Evolutionary conservation across 2,113 vertebrate species (phyloP).

Genomic region (Polypterus senegalus): DNA sequence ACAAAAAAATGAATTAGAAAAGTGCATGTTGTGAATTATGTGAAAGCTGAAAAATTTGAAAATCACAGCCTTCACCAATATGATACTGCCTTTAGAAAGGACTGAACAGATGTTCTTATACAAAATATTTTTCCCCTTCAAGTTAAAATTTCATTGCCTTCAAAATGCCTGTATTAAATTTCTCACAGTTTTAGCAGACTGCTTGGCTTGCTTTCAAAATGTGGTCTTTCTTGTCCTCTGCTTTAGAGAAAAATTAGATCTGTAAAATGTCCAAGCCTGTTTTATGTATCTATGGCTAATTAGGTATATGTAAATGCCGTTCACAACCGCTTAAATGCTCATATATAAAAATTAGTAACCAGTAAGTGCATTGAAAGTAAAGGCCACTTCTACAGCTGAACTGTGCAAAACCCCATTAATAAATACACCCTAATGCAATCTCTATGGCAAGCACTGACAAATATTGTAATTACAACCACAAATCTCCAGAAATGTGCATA

Average conservation of each 20-base stretch:
- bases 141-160: slow-evolving; percentile 42
- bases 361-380: no score
- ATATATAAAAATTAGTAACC: no score
- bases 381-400: no score
- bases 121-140: slow-evolving; percentile 5
- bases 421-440: no score
- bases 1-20: no score
- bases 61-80: no score
- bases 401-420: no score
- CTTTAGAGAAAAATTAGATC: slow-evolving; percentile 55
- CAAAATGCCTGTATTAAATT: slow-evolving; percentile 50
- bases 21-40: no score
- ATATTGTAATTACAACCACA: no score
- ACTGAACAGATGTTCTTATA: slow-evolving; percentile 40
- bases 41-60: no score
- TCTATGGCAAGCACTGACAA: no score
- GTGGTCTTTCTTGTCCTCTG: slow-evolving; percentile 45
- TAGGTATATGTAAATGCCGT: slow-evolving; percentile 41
- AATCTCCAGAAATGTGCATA: no score
- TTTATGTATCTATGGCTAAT: slow-evolving; percentile 42
- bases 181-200: slow-evolving; percentile 61
- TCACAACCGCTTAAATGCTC: not conserved
- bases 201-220: slow-evolving; percentile 52
- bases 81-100: not conserved
- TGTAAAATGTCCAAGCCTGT: slow-evolving; percentile 45